These are phyloP conservation scores for Trichomycterus rosablanca DNA, from an alignment of 2,113 vertebrate genomes.

Conservation along the genomic window DNA sequence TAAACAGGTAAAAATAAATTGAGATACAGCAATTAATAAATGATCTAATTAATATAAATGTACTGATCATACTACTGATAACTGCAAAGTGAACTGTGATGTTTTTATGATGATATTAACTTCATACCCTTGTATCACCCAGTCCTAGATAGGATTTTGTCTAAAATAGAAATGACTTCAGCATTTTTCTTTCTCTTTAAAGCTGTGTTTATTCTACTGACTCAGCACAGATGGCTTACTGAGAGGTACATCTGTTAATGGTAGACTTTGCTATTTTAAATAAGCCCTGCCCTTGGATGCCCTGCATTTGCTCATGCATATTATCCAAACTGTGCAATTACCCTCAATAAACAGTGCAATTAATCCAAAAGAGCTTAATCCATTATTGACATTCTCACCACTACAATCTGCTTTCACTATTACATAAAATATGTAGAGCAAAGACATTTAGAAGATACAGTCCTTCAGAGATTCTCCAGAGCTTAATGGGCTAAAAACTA, in stretches of 20 bases:
- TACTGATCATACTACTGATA: too few relatives aligned
- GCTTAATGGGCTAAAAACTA: not conserved
- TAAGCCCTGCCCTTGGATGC: not conserved
- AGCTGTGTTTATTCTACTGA: not conserved
- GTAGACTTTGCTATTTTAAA: conserved; percentile 9
- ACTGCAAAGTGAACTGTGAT: too few relatives aligned
- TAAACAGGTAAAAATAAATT: too few relatives aligned
- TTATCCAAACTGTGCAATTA: conserved; percentile 18
- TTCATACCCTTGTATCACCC: too few relatives aligned
- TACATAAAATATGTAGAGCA: conserved; percentile 4
- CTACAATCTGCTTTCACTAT: not conserved
- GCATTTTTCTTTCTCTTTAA: not conserved
- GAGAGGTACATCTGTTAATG: not conserved
- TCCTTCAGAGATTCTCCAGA: not conserved
- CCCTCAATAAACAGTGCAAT: conserved; percentile 6
- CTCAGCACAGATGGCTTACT: not conserved
- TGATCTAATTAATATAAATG: too few relatives aligned
- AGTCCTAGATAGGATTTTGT: too few relatives aligned
- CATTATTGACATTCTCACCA: conserved; percentile 8
- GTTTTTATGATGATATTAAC: too few relatives aligned
- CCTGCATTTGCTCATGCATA: not conserved
- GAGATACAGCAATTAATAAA: too few relatives aligned
- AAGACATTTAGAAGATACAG: conserved; percentile 2
- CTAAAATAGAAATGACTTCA: too few relatives aligned
- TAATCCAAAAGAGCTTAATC: not conserved